Conservation (phyloP, 1,140 invertebrate species). For the Drosophila baimaii region DNA sequence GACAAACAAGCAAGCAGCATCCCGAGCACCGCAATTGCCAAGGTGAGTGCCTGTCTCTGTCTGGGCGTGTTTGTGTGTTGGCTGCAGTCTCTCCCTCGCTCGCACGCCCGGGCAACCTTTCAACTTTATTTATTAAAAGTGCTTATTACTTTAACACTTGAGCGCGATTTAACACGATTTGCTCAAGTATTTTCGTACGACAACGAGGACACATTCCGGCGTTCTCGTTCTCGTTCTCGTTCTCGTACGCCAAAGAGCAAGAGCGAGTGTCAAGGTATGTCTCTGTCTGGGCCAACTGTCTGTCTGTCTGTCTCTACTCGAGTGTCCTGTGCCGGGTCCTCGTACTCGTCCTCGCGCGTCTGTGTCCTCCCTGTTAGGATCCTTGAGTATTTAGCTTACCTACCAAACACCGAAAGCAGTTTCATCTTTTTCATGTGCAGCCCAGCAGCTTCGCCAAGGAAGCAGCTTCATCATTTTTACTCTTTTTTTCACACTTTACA, state of each 20-base stretch:
- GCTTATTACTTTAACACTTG: conserved; percentile 83
- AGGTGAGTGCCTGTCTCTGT: conserved; percentile 12
- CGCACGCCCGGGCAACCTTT: conserved; percentile 43
- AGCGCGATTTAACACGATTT: conserved; percentile 82
- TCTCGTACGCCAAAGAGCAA: conserved; percentile 29
- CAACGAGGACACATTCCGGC: conserved; percentile 61
- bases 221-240: conserved; percentile 17
- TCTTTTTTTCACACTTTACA: conserved; percentile 37
- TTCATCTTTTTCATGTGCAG: conserved; percentile 78
- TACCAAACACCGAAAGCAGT: conserved; percentile 58
- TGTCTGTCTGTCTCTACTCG: conserved; percentile 29
- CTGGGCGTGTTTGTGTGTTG: conserved; percentile 38
- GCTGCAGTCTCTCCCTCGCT: conserved; percentile 16
- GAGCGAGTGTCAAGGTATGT: conserved; percentile 65
- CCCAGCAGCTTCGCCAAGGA: conserved; percentile 36
- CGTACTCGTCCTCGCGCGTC: conserved; percentile 18
- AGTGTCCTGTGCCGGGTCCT: conserved; percentile 32
- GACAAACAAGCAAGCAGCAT: conserved; percentile 32
- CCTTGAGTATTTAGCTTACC: conserved; percentile 73
- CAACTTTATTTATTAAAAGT: conserved; percentile 82
- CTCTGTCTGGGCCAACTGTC: conserved; percentile 42
- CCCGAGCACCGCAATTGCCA: conserved; percentile 38
- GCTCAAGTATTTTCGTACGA: conserved; percentile 78
- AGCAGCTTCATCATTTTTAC: conserved; percentile 75
- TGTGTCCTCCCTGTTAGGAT: conserved; percentile 25